These are phyloP conservation scores for Drosophila murphyi DNA, from an alignment of 1,140 invertebrate species.

Conservation along the genomic window DNA sequence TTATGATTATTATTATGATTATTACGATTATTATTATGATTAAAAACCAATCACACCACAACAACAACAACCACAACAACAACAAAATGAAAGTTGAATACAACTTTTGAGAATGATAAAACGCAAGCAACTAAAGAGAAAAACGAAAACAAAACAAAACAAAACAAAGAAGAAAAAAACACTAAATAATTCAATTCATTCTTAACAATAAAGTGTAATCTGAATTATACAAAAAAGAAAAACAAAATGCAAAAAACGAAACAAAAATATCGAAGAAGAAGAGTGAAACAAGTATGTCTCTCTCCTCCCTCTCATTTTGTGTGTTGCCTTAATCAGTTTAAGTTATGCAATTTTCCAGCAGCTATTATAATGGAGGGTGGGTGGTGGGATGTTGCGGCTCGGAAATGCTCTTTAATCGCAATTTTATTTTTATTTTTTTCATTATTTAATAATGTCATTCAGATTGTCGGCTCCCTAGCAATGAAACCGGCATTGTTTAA, in stretches of 20 bases:
- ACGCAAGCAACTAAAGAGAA: conserved; percentile 25
- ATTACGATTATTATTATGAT: conserved; percentile 61
- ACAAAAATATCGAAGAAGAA: neutral
- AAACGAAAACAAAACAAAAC: conserved; percentile 29
- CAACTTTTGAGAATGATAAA: conserved; percentile 28
- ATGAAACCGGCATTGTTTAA: conserved; percentile 32
- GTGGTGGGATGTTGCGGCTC: neutral
- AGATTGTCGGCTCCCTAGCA: conserved; percentile 3
- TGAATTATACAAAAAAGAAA: conserved; percentile 76
- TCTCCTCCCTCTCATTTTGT: neutral
- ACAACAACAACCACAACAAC: conserved; percentile 32
- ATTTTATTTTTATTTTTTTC: conserved; percentile 22
- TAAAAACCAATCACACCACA: conserved; percentile 48
- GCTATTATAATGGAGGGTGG: neutral
- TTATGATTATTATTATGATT: conserved; percentile 71
- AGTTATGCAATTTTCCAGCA: conserved; percentile 31
- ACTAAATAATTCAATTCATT: conserved; percentile 83
- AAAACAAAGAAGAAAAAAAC: conserved; percentile 38
- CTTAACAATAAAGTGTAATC: conserved; percentile 84
- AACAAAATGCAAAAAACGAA: conserved; percentile 30
- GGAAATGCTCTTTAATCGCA: neutral
- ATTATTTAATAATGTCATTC: conserved; percentile 41
- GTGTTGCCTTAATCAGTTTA: conserved; percentile 16
- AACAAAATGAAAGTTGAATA: conserved; percentile 29
- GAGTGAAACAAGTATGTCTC: neutral